Base-by-base conservation (phyloP, 2,113 vertebrate species). In the Rhinopomastus cyanomelas region DNA sequence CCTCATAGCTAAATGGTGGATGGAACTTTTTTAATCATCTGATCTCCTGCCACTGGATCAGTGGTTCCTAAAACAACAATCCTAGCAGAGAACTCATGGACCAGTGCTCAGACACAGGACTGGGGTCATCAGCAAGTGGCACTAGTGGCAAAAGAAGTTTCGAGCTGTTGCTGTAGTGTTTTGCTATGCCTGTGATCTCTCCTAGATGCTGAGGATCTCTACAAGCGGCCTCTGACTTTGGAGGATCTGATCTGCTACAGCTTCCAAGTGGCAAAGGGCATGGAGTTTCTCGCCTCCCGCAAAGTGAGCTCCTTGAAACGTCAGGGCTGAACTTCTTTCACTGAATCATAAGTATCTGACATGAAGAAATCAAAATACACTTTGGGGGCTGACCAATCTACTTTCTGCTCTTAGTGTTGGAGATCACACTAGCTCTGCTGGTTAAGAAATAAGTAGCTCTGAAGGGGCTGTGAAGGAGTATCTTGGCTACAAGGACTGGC, bases 241-340 rank as follows among this genome's bases (percentile, higher is more conserved):
- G 98, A 99, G 90, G 98, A 99, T 91, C 96, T 99, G 91, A 99
- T 99, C 81, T 99, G 98, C 97, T 99, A 99, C 93, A 98, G 98
- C 95, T 99, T 99, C 96, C 99, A 99, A 97, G 98, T 99, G 66
- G 98, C 98, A 74, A 99, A 99, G 96, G 99, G 98, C 95, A 99
- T 99, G 99, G 98, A 99, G 93, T 99, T 99, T 90, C 97, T 99
- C 53, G 98, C 98, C 61, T 99, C 99, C 72, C 97, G 99, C 96
- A 99, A 99, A 97, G 98, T 99, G 97, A 95, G 97, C 77, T 76
- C 87, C 27, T 19, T 30, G 36, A 60, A 30, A 62, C 5, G 2
- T 46, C 16, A 30, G 34, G 60, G 46, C 51, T 74, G 27, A 68
- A 44, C 32, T 74, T 76, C 51, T 29, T 18, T 21, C 82, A 62